Conservation (phyloP, 2,113 vertebrate species). For the Motacilla tschutschensis region DNA sequence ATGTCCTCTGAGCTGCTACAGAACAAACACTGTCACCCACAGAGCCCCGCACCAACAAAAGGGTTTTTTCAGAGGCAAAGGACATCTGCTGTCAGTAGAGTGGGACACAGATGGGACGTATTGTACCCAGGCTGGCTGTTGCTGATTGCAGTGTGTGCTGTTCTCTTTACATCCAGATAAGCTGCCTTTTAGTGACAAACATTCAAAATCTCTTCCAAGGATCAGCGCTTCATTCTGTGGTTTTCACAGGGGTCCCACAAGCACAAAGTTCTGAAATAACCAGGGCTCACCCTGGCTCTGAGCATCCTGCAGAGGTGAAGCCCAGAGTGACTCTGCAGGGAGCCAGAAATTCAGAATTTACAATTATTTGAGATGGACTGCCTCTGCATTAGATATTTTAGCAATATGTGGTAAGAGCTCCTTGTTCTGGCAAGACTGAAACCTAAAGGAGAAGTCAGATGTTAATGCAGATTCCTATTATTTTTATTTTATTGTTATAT, state of each 20-base stretch:
- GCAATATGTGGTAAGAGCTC: background rate
- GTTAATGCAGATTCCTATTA: too few relatives aligned
- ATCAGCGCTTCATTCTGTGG: background rate
- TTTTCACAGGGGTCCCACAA: background rate
- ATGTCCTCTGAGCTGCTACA: background rate
- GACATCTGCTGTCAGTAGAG: background rate
- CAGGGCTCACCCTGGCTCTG: background rate
- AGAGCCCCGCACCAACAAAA: background rate
- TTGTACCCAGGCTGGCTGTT: background rate
- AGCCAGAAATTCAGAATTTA: background rate
- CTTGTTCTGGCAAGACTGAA: background rate
- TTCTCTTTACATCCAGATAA: background rate
- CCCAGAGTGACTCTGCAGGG: background rate
- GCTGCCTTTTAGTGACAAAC: background rate
- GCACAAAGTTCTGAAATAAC: background rate
- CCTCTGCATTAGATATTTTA: background rate
- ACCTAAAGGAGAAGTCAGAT: background rate
- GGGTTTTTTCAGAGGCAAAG: background rate
- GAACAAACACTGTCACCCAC: background rate
- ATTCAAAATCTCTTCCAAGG: background rate
- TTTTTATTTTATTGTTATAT: background rate
- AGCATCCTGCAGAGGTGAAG: background rate
- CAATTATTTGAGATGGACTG: background rate
- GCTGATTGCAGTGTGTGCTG: background rate
- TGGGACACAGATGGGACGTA: background rate